Evolutionary conservation across 92 coral and sea anemone species (phyloP).

Genomic region (Zoanthus gigantus): DNA sequence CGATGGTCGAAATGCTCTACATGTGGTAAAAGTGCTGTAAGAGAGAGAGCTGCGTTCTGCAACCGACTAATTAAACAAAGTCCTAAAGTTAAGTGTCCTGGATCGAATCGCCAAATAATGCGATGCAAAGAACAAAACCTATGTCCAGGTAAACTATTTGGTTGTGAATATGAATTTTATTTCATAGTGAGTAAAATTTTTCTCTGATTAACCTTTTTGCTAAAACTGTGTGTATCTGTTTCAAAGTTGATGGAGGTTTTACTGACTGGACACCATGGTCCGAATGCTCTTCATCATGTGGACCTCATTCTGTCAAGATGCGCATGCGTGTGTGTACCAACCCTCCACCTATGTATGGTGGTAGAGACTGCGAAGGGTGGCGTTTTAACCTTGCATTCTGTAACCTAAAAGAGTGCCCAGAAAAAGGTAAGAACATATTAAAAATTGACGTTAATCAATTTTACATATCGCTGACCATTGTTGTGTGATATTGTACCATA

Average conservation of each 20-base stretch:
- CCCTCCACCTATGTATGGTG: conserved; percentile 30
- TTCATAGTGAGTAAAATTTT: neutral
- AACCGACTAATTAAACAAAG: no score
- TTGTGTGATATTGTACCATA: no score
- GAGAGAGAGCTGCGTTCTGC: conserved; percentile 12
- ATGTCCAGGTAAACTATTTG: conserved; percentile 3
- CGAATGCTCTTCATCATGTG: conserved; percentile 29
- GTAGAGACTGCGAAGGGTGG: conserved; percentile 40
- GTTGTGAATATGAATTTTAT: no score
- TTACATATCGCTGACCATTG: neutral
- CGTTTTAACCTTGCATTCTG: conserved; percentile 29
- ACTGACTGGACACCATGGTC: conserved; percentile 48
- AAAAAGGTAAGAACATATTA: neutral
- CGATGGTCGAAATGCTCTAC: conserved; percentile 23
- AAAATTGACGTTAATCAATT: neutral
- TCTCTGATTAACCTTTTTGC: neutral
- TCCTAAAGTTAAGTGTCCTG: neutral
- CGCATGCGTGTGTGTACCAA: conserved; percentile 46
- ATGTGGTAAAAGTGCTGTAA: conserved; percentile 20
- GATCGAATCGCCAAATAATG: conserved; percentile 22
- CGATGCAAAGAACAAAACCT: neutral
- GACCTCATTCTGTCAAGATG: conserved; percentile 36
- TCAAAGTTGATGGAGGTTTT: conserved; percentile 41
- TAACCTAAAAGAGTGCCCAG: conserved; percentile 27
- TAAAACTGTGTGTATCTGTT: neutral